Base-by-base conservation (phyloP, 2,113 vertebrate genomes). In the Ophiodon elongatus region DNA sequence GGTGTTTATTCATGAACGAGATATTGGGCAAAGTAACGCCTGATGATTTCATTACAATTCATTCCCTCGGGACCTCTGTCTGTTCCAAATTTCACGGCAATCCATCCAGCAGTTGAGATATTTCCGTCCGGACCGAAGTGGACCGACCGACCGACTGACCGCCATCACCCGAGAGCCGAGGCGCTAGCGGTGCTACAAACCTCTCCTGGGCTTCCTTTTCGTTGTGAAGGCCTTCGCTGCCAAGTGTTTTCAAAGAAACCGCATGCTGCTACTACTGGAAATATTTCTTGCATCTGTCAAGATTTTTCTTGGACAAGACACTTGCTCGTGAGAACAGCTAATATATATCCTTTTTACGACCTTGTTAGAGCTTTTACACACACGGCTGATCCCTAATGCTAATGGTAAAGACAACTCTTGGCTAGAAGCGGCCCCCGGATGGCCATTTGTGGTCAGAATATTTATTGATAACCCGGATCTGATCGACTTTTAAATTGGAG, bases 401-500 rank as follows among this genome's bases (percentile, higher is more conserved):
- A 62, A 68, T 41, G 52, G 68, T 71, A 80, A 70, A 83, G 50
- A 60, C 71, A 89, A 62, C 2, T 23, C 50, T 68, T 71, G 70
- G 85, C 70, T 59, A 13, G 14, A 54, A 50, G 17, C 1, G 71
- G 77, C 57, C 69, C 50, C 84, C 9, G 33, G 68, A 5, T 21
- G n/a, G 73, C 45, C 25, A 31, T 87, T 87, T 80, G 87, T 81
- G 82, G 84, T 56, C 17, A 11, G 41, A 11, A 10, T 50, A 50
- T 89, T 82, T 57, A 84, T 60, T 54, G 59, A 76, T 65, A 67
- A 31, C 21, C 75, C 31, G 4, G 11, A 78, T 64, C 56, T 68
- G 59, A 86, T 85, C 0, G 1, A 91, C n/a, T 75, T 72, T 85
- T 60, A 65, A 76, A 79, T 77, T 78, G 11, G 62, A 60, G 6